Conservation (phyloP, 1,140 invertebrate genomes). For the Spodoptera frugiperda region DNA sequence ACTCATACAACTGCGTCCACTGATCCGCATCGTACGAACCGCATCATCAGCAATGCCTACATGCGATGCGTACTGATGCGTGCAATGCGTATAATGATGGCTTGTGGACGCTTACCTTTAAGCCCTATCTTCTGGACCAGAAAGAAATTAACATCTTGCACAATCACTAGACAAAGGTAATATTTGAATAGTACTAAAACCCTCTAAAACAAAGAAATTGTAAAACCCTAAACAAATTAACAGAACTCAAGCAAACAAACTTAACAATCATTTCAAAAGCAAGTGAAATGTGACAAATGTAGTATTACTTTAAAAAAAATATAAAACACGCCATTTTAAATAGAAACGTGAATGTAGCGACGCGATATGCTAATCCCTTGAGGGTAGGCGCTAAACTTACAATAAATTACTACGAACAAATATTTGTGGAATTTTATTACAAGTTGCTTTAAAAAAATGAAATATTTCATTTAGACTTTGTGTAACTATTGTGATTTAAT, state of each 20-base stretch:
- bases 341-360: constrained; percentile 33
- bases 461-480: not conserved
- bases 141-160: too few relatives aligned
- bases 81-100: too few relatives aligned
- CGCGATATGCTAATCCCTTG: constrained; percentile 42
- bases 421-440: constrained; percentile 25
- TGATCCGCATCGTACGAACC: too few relatives aligned
- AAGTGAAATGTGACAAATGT: constrained; percentile 29
- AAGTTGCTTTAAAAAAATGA: not conserved
- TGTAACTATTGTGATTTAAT: not conserved
- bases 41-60: too few relatives aligned
- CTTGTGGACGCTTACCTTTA: too few relatives aligned
- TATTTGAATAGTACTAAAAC: not conserved
- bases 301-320: constrained; percentile 10
- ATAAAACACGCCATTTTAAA: constrained; percentile 32
- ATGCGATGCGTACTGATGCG: too few relatives aligned
- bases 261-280: constrained; percentile 18
- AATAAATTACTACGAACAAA: constrained; percentile 27
- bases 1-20: too few relatives aligned
- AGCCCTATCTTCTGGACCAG: too few relatives aligned
- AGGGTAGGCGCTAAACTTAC: constrained; percentile 32
- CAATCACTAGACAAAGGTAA: not conserved
- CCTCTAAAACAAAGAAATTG: not conserved
- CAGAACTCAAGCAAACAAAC: constrained; percentile 5
- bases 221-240: not conserved